Evolutionary conservation across 2,888 invertebrate genomes (phyloP), one percentile per base, ranked within the genome.

Genomic region (Terebella lapidaria): DNA sequence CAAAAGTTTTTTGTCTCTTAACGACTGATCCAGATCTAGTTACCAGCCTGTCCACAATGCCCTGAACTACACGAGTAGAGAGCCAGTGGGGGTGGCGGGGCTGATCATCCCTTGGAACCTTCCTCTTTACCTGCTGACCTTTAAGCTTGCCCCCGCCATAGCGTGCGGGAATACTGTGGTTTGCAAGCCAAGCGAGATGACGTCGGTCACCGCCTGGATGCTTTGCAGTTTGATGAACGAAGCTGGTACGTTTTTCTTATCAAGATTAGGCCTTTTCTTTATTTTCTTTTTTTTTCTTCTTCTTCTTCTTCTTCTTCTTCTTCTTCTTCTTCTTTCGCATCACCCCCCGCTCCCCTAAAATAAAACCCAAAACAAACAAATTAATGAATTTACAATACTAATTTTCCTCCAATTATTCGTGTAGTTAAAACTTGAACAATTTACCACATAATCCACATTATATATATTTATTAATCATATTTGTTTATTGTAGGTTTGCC

Each of bases 101-200:
- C 74, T 84, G 22, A 84, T 85, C 61, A 79, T 81, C 58, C 85
- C 85, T 0, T 85, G 85, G 85, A 85, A 85, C 71, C 76, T 85
- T 1, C 85, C 85, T 0, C 69, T 85, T 26, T 85, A 85, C 67
- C 72, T 85, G 65, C 73, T 85, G 1, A 82, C 83, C n/a, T 85
- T 85, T 73, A 85, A 85, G 68, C 64, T 82, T 2, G 85, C 84
- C 22, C 84, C 84, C 20, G 84, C 84, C 18, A 70, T 82, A 22
- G 83, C 83, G 1, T 59, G 66, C 27, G 78, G 80, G 15, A 77
- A 78, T 70, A 84, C 84, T 1, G 81, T 84, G 0, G 84, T 85
- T 0, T 83, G 82, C 61, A 85, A 85, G 66, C 84, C 85, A 1
- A 84, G 84, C 70, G 85, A 85, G 70, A 76, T 85, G 75, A 85